Base-by-base conservation (phyloP, 2,797 vertebrate species). In the Hydrocynus forskahlii region DNA sequence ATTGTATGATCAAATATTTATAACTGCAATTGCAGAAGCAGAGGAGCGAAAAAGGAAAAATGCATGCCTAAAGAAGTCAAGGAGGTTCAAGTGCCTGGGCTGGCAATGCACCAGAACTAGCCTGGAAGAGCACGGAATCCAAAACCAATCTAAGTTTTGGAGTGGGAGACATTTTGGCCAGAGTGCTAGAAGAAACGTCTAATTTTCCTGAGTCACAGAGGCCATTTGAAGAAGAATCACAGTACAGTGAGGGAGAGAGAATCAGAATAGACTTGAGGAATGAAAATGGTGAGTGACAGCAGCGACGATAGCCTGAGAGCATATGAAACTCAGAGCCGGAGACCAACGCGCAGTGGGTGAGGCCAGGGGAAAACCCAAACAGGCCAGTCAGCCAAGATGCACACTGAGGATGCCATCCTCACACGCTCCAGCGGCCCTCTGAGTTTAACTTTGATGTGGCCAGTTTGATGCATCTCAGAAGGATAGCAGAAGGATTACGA, bases 1-100 rank as follows among this genome's bases (percentile, higher is more conserved):
- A 81, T 70, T 60, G 80, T 69, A 69, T n/a, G 7, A 81, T 76
- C 55, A 67, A 81, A 81, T 76, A 76, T 81, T 81, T 81, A 63
- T 81, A 29, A 69, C 52, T 6, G 57, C 63, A 81, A 81, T 72
- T 16, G 19, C 55, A 79, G 45, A 38, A 38, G 72, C 54, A 75
- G 59, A 68, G 13, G 50, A 21, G 21, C 4, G 12, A 68, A 40
- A 66, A 63, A 16, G 19, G 12, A 19, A 23, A 21, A 59, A 45
- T 12, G 48, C 71, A 40, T 25, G 19, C 17, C 16, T 21, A 60
- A 75, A 75, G 9, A 40, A 57, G 19, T 55, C n/a, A 50, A 17
- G 25, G 17, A 57, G 52, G 25, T 19, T 13, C 19, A 57, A 59
- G 29, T 19, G 2, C 40, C 17, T 38, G 54, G 52, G 21, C 71